Conservation (phyloP, 2,797 vertebrate species). For the Sternotherus odoratus region DNA sequence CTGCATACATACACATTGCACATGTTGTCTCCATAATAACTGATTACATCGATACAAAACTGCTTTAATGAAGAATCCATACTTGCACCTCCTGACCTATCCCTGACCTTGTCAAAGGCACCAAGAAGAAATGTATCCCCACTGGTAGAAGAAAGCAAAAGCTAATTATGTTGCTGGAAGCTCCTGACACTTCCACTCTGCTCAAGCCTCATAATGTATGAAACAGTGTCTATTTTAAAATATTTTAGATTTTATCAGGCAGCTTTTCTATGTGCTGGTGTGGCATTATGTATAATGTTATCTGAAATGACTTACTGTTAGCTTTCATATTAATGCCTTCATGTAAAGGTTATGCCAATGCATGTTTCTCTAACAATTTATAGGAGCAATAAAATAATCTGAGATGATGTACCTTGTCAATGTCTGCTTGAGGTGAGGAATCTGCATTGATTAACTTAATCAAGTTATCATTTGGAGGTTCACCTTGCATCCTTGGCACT, state of each 20-base stretch:
- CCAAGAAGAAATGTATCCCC: neutral
- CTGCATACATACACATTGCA: neutral
- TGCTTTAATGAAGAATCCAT: slow-evolving; percentile 13
- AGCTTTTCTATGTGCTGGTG: neutral
- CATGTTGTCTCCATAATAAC: slow-evolving; percentile 20
- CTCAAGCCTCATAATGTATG: neutral
- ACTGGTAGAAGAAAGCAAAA: neutral
- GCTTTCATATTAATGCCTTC: neutral
- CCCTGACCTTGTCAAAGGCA: neutral
- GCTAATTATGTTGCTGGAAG: neutral
- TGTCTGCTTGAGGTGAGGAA: neutral
- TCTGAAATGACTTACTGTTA: neutral
- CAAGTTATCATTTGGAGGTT: neutral
- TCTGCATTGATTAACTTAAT: neutral
- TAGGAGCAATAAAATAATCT: neutral
- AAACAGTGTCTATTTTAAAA: neutral
- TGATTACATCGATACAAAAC: neutral
- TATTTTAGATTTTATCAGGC: neutral
- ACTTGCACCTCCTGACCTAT: neutral
- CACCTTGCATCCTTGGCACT: neutral
- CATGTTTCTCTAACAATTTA: neutral
- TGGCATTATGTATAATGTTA: neutral
- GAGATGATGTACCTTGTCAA: neutral
- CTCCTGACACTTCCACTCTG: neutral
- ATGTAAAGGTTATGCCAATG: slow-evolving; percentile 1